phyloP scores from a whole-genome alignment of 2,113 vertebrate species.

The Leucosticte australis region DNA sequence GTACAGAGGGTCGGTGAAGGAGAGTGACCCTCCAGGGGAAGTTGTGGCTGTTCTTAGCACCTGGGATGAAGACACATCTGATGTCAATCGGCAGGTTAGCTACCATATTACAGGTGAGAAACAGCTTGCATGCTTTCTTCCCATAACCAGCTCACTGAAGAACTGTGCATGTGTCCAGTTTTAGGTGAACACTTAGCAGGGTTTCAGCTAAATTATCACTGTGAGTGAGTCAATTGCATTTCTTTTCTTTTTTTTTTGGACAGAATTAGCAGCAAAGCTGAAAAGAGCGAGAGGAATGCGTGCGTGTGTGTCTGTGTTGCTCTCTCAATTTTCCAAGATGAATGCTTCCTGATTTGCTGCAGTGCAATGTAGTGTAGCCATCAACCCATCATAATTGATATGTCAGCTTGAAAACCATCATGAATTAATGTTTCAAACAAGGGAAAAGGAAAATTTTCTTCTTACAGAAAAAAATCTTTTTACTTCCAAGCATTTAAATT shows the following conservation, averaged over 20 bases:
- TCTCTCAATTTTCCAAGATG: neutral
- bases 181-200: neutral
- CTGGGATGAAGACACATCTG: slow-evolving; percentile 89
- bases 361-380: neutral
- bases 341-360: neutral
- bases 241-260: neutral
- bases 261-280: neutral
- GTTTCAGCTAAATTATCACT: neutral
- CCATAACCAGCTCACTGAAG: neutral
- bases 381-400: neutral
- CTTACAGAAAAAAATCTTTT: neutral
- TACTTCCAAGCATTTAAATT: neutral
- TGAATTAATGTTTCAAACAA: neutral
- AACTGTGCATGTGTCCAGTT: neutral
- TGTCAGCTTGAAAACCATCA: neutral
- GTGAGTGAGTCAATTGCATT: neutral
- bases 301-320: neutral
- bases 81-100: slow-evolving; percentile 91
- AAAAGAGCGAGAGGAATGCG: neutral
- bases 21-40: slow-evolving; percentile 91
- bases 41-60: slow-evolving; percentile 95
- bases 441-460: neutral
- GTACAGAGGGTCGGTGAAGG: slow-evolving; percentile 87
- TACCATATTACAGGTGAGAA: slow-evolving; percentile 96
- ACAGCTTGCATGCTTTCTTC: neutral